Base-by-base conservation (phyloP, 2,888 invertebrate species). In the Aleiodes testaceus region DNA sequence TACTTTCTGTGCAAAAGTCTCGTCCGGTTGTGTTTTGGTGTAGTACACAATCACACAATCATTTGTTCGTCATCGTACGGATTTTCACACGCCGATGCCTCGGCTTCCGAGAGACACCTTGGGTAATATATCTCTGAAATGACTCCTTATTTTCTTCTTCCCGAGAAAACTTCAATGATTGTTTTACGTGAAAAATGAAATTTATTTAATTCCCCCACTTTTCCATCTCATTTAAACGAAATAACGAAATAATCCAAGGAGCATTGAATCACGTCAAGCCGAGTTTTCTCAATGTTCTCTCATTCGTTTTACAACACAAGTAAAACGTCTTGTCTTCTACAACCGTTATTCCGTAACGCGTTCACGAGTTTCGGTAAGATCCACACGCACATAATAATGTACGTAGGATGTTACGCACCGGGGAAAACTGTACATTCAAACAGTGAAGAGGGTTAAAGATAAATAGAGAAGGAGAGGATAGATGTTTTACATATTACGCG, bases 61-160 rank as follows among this genome's bases (percentile, higher is more conserved):
- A 69, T 55, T 63, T 55, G 18, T 70, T 77, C 77, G 75, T 73
- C 75, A 53, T 74, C 72, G 77, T 66, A 74, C 78, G 78, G 77
- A 75, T 81, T 81, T 82, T 82, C 81, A 82, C 82, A 80, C 80
- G 79, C 79, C 76, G 77, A 69, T 82, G 79, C 77, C 66, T 73
- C 64, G 49, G 49, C 22, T 44, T 64, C 26, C 52, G 44, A 45
- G 20, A 61, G 45, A 63, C 59, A 59, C 59, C 59, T 42, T 42
- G 16, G 18, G 59, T 59, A 59, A 59, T 59, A 59, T 59, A 36
- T 26, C 42, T 42, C 42, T 59, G 9, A 63, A 22, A 22, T 63
- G n/a, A 20, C 14, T 44, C 12, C 42, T 61, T 18, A 63, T 63
- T 63, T 45, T 20, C 45, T 45, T 22, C 16, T 1, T 26, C 26